phyloP scores from a whole-genome alignment of 2,113 vertebrate genomes.

The Mixornis gularis region DNA sequence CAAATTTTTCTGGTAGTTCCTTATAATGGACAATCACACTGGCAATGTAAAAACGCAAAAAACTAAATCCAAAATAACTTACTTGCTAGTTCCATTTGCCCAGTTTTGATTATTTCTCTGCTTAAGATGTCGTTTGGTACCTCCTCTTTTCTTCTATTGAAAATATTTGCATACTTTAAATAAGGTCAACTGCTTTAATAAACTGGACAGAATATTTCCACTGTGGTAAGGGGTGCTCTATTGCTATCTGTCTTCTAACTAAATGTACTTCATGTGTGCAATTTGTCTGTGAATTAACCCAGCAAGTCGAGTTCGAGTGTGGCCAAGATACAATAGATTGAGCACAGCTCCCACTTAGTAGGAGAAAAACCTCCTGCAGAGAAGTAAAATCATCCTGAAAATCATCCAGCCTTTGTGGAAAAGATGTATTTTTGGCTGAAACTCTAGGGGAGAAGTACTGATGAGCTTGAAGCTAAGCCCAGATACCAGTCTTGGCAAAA shows the following conservation, averaged over 20 bases:
- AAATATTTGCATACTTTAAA: not conserved
- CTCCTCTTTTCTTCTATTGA: not conserved
- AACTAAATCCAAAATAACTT: not conserved
- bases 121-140: not conserved
- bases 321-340: slow-evolving; percentile 16
- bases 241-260: slow-evolving; percentile 15
- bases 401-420: slow-evolving; percentile 54
- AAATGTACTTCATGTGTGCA: not conserved
- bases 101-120: not conserved
- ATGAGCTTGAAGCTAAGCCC: slow-evolving; percentile 60
- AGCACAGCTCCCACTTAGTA: slow-evolving; percentile 28
- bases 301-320: not conserved
- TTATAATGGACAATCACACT: not conserved
- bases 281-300: slow-evolving; percentile 15
- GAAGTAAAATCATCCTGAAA: slow-evolving; percentile 55
- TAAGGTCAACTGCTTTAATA: not conserved
- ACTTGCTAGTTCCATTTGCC: not conserved
- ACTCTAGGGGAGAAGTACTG: slow-evolving; percentile 46
- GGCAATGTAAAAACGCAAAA: not conserved
- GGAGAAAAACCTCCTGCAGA: slow-evolving; percentile 20
- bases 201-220: not conserved
- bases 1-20: not conserved
- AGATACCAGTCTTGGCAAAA: slow-evolving; percentile 50
- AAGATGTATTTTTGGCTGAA: slow-evolving; percentile 51
- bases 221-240: not conserved